These are phyloP conservation scores for Sarcophaga carnaria DNA, from an alignment of 2,888 invertebrate species.

Conservation along the genomic window DNA sequence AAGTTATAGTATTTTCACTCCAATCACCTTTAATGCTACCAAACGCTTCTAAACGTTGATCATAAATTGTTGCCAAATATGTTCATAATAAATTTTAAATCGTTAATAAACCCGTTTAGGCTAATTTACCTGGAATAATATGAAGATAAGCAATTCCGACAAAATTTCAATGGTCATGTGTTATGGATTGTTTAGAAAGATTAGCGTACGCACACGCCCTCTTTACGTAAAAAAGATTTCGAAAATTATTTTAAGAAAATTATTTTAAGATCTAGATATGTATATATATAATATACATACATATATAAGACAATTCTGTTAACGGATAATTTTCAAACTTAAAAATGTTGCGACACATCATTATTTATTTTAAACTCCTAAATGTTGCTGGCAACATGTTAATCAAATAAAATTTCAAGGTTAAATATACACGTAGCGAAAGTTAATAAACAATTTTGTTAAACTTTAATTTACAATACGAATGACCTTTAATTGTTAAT, in stretches of 20 bases:
- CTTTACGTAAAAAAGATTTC: background rate
- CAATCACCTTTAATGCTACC: background rate
- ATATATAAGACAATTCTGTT: too few relatives aligned
- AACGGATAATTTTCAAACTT: too few relatives aligned
- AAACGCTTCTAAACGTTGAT: background rate
- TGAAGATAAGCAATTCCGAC: background rate
- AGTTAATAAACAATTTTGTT: background rate
- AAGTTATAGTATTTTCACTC: background rate
- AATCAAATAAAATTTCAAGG: too few relatives aligned
- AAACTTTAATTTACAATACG: background rate
- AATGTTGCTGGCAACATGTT: too few relatives aligned
- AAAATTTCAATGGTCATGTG: slow-evolving; percentile 7
- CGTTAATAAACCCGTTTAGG: background rate
- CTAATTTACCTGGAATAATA: background rate
- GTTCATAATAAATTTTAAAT: background rate
- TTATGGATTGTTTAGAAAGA: background rate
- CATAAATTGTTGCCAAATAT: background rate
- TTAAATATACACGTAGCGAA: background rate
- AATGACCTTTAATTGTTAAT: slow-evolving; percentile 25
- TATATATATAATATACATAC: too few relatives aligned
- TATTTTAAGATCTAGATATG: background rate
- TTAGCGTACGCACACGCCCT: slow-evolving; percentile 3
- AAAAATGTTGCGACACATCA: too few relatives aligned
- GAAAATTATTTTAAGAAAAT: background rate
- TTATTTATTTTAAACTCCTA: too few relatives aligned